Conservation (phyloP, 2,888 invertebrate species). For the Danaus chrysippus region DNA sequence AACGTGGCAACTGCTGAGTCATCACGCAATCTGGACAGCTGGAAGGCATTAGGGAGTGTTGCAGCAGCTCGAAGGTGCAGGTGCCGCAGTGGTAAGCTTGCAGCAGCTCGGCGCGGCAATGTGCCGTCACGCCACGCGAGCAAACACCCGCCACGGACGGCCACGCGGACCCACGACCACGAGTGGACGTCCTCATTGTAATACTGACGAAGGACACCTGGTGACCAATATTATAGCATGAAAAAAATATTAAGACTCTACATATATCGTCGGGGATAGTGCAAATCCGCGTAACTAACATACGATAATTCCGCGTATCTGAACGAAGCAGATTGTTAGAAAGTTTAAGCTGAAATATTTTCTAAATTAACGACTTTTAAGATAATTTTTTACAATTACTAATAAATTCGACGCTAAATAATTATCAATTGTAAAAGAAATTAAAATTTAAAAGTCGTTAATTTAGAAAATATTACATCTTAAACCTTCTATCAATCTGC, state of each 20-base stretch:
- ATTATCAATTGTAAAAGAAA: too few species aligned
- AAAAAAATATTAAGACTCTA: not conserved
- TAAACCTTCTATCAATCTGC: too few species aligned
- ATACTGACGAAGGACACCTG: conserved; percentile 72
- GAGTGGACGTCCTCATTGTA: conserved; percentile 63
- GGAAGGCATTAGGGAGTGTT: conserved; percentile 66
- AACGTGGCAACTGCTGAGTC: conserved; percentile 73
- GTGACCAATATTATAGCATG: conserved; percentile 23
- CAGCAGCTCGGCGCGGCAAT: conserved; percentile 64
- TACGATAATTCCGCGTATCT: too few species aligned
- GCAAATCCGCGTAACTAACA: too few species aligned
- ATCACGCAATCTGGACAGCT: conserved; percentile 68
- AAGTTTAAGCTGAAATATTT: too few species aligned
- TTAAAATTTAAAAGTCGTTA: too few species aligned
- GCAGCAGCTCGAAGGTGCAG: conserved; percentile 63
- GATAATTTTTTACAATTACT: too few species aligned
- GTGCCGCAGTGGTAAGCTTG: conserved; percentile 63
- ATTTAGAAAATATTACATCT: too few species aligned
- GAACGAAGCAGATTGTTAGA: too few species aligned
- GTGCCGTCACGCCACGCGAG: conserved; percentile 74
- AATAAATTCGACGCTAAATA: too few species aligned
- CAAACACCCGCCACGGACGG: conserved; percentile 64
- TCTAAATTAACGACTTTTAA: too few species aligned
- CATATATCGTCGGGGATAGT: too few species aligned
- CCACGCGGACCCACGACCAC: conserved; percentile 72